Base-by-base conservation (phyloP, 2,888 invertebrate species). In the Diaprepes abbreviatus region DNA sequence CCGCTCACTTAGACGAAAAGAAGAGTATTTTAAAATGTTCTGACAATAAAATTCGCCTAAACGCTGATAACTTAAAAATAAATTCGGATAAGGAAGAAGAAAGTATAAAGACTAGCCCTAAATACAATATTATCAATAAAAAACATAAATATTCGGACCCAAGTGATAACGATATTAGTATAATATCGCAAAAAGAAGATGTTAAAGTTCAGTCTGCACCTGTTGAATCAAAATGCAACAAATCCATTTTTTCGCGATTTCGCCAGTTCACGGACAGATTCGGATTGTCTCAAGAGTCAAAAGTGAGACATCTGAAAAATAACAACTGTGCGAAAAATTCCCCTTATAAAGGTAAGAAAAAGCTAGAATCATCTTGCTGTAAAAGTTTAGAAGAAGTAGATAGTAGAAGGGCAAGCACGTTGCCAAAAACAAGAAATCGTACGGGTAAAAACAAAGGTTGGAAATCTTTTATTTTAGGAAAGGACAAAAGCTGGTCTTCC, bases 231-330 rank as follows among this genome's bases (percentile, higher is more conserved):
- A 79, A 77, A 63, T 82, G 58, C 4, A 71, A 63, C 35, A 57
- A 38, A 33, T 63, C 81, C 86, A 78, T 88, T 66, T 80, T 88
- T 35, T 83, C 87, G 10, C 83, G 88, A 16, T 80, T 88, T 65
- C 83, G 86, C 33, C 86, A 87, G 59, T 85, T 88, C 68, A 88
- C 88, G 2, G 88, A 88, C 76, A 83, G 87, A 16, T 79, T 88
- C 70, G 85, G 85, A 67, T 82, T 86, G 66, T 86, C 86, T 40
- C 82, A 86, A 80, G 86, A 86, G 12, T 66, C 71, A n/a, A 71
- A 71, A 58, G n/a, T 50, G 14, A 60, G 45, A 57, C 65, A 73
- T 82, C 4, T 77, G 9, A 80, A 80, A 65, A 81, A 81, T 63
- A 80, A 81, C 72, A 81, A 80, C 72, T 77, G 75, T 58, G 70